Evolutionary conservation across 1,140 invertebrate species (phyloP).

Genomic region (Hylaeus volcanicus): DNA sequence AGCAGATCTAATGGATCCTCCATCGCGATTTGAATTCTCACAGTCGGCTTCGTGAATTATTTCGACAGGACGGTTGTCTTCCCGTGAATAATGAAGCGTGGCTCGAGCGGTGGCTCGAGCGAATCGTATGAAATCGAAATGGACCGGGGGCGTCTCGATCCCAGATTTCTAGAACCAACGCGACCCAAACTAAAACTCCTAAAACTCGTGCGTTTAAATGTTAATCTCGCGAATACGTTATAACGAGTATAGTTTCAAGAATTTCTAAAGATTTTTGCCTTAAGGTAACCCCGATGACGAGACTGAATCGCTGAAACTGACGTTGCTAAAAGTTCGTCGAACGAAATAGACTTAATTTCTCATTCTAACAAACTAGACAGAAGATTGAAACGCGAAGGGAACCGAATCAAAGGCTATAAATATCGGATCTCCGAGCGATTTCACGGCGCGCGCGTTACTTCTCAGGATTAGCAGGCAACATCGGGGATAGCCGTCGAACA

Average conservation of each 20-base stretch:
- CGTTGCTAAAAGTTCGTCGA: no score
- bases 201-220: no score
- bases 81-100: conserved; percentile 48
- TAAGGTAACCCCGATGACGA: no score
- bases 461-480: conserved; percentile 59
- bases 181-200: no score
- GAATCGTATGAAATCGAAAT: conserved; percentile 30
- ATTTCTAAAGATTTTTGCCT: no score
- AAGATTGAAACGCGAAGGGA: not conserved
- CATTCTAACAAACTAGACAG: no score
- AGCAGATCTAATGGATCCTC: conserved; percentile 47
- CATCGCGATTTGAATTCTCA: conserved; percentile 41
- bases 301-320: no score
- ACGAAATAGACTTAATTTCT: no score
- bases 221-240: no score
- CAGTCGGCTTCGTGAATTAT: conserved; percentile 54
- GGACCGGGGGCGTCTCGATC: conserved; percentile 23
- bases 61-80: conserved; percentile 38
- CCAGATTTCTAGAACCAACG: not conserved
- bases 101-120: conserved; percentile 14
- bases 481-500: conserved; percentile 51
- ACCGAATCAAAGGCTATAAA: not conserved
- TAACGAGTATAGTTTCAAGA: no score
- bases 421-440: conserved; percentile 11
- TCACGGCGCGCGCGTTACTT: conserved; percentile 36